Evolutionary conservation across 1,140 invertebrate genomes (phyloP), one percentile per base, ranked within the genome.

Genomic region (Chrysopa pallens): DNA sequence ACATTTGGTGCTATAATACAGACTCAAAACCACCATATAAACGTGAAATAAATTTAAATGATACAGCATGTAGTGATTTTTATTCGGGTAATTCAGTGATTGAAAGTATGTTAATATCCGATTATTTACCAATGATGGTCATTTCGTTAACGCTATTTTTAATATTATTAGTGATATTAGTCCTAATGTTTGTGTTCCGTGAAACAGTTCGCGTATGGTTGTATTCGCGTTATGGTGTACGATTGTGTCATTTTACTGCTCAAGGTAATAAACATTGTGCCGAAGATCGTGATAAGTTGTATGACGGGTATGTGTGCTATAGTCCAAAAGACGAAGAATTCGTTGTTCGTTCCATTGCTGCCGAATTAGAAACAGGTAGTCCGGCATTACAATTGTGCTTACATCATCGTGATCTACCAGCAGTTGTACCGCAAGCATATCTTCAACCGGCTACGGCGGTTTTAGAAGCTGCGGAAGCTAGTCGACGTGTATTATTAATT

Each of bases 291-390:
- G 83, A 88, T 53, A 89, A 89, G 51, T 64, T 88, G 8, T 94
- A 89, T 61, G 92, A 95, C 57, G 88, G 84, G 31, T 93, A 91
- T 60, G 78, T 95, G 4, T 80, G 87, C 46, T 93, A 95, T 64
- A 89, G 85, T 46, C 82, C 85, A 13, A 87, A 90, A 61, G 90
- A 95, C 62, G 84, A 91, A 53, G 78, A 88, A 54, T 88, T 90
- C 55, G 82, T 93, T 0, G 66, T 84, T 23, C 80, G 87, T 49
- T 82, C 80, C 7, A 68, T 95, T 35, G 81, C 80, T 3, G 76
- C 76, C 2, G 84, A 89, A 52, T 60, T 96, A 39, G 90, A 96
- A 59, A 78, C 82, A 45, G 77, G 74, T 3, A 64, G 67, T 31
- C 74, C 72, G 0, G 67, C 71, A 2, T 87, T 88, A 47, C 74